Base-by-base conservation (phyloP, 2,888 invertebrate genomes). In the Calameuta filiformis region DNA sequence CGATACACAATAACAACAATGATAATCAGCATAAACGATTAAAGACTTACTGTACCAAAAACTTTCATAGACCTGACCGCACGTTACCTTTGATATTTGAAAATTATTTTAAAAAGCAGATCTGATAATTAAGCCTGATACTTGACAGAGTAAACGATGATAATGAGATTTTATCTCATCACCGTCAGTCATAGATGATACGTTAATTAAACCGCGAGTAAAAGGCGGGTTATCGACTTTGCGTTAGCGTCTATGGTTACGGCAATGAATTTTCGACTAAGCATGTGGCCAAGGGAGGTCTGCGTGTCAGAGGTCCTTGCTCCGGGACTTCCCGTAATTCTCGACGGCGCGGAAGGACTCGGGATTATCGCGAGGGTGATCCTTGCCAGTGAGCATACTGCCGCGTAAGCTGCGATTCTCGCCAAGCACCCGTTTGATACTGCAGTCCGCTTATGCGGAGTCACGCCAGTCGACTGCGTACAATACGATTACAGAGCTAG, bases 391-490 rank as follows among this genome's bases (percentile, higher is more conserved):
- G 84, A 83, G 85, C 87, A 87, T 87, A 87, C 84, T 87, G 83
- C 83, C 80, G 81, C 81, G 80, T 69, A 79, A 81, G 75, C 79
- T 79, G 73, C 75, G 73, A 73, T 77, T 71, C 31, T 33, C 33
- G 34, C 33, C 71, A 23, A 71, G 34, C 71, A 71, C 71, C 71
- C 31, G 34, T 56, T 76, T 68, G 56, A 76, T 73, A 78, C 35
- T 82, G 82, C 86, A 87, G 86, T 85, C 87, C 88, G 87, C 83
- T 84, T 85, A 84, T 84, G 85, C 85, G 83, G 88, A 89, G 87
- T 84, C 87, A 86, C 90, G 88, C 86, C 87, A 86, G 88, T 89
- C 89, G 87, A 91, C 91, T 91, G 90, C 88, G 88, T 88, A 87
- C 89, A 87, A 89, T 85, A 83, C 87, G 89, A 88, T 88, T 89